Base-by-base conservation (phyloP, 2,113 vertebrate species). In the Pygathrix nemaeus region DNA sequence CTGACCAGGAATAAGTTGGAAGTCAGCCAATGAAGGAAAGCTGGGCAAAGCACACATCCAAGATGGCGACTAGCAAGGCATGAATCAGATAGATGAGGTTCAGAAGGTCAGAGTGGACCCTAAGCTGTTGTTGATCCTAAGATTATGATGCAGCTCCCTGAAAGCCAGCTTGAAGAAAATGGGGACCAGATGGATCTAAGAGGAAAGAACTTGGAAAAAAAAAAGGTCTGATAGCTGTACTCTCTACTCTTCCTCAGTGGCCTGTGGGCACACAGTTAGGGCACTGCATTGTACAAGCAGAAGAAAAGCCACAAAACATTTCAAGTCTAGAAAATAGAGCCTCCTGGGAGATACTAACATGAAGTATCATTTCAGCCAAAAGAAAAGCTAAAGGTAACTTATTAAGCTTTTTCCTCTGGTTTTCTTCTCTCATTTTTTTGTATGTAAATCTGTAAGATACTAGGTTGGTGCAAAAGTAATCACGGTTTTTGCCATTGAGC, bases 1-100 rank as follows among this genome's bases (percentile, higher is more conserved):
- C 66, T 93, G 93, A 97, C 92, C 83, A 92, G 88, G 81, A 87
- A 95, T 66, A 90, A 81, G 38, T 8, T 92, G 92, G 81, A 94
- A 93, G 78, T 35, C 8, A 57, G 76, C 61, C 92, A 72, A 8
- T 1, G 78, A 75, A 73, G 95, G 43, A 92, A 88, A 95, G 55
- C 91, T 25, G 35, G 68, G 61, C 27, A 25, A 68, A 16, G 25
- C 14, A 3, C 68, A 48, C 76, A 76, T 86, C 40, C 30, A 80
- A 55, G 80, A 83, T 14, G 73, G 25, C 38, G 16, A 61, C 52
- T 70, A 95, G 85, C 30, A 45, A 40, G 61, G 50, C 79, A 21
- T 20, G 40, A 94, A 50, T 7, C 64, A 45, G 81, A 52, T 59
- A 48, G 86, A 76, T 45, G 43, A 14, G 0, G 4, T 6, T 78